Base-by-base conservation (phyloP, 2,888 invertebrate species). In the Eledona agricola region DNA sequence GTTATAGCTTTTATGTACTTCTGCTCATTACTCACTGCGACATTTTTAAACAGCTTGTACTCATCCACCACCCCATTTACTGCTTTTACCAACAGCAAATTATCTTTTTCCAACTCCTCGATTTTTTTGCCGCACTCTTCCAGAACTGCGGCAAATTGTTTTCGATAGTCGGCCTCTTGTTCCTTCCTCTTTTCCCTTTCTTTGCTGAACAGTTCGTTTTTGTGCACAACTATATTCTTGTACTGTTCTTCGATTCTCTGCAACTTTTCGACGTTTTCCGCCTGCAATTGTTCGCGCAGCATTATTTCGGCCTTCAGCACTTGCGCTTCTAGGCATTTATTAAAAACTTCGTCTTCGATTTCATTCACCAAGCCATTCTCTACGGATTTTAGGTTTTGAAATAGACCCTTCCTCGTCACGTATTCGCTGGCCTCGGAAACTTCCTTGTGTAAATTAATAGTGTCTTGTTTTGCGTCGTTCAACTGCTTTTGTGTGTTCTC, bases 241-340 rank as follows among this genome's bases (percentile, higher is more conserved):
- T 71, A 71, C 15, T 59, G 58, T 3, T 59, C 58, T 55, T 71
- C 71, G n/a, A 71, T 64, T 15, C 67, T 65, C 17, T 54, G 54
- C 32, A 70, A 50, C 23, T 66, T 65, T 22, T 58, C 60, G 9
- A 58, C 54, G 45, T 63, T 67, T 49, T 71, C 71, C 22, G 61
- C 51, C 51, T 67, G 67, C 2, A 70, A 31, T 28, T 67, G 63
- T 23, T 70, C 70, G 6, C 68, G 59, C 25, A 71, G 31, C 28
- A 51, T 59, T 9, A 71, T 42, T 58, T 71, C 71, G 1, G 53
- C 32, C 51, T 66, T 62, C 5, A 69, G 42, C 9, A 67, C 23
- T 51, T 66, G 60, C 4, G 61, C 60, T 52, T 62, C 55, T 11
- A 63, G 32, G 16, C 20, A 10, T 19, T 47, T 49, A 13, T 59